Base-by-base conservation (phyloP, 2,797 vertebrate genomes). In the Rhinophrynus dorsalis region DNA sequence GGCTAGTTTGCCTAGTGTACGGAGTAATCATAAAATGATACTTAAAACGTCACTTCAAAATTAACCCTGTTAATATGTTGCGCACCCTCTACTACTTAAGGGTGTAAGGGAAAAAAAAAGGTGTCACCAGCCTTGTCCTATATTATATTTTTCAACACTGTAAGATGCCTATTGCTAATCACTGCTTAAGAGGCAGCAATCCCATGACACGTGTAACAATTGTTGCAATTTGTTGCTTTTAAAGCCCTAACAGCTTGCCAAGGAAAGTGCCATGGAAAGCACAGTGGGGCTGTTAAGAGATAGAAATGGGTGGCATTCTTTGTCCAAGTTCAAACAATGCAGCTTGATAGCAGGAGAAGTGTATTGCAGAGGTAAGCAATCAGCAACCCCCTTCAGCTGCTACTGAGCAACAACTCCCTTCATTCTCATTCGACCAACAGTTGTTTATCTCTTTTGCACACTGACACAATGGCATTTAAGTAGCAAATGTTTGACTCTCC, bases 91-190 rank as follows among this genome's bases (percentile, higher is more conserved):
- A 12, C 15, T 4, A 52, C 13, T 1, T 2, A 30, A n/a, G n/a
- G n/a, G n/a, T n/a, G n/a, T n/a, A n/a, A n/a, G n/a, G n/a, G n/a
- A n/a, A n/a, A n/a, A n/a, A n/a, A n/a, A 33, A 15, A 38, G 15
- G 29, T 29, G 10, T 33, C 54, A 42, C 13, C 11, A 1, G 12
- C 11, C 17, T 38, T 47, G 20, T 45, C 61, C 44, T 6, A 12
- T 52, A 26, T 38, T 26, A 52, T 7, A 35, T 56, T 59, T 58
- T 58, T 66, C 12, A 21, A 54, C 42, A 58, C 24, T 42, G 30
- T 57, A 26, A 33, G 50, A 58, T 69, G 67, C 67, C 67, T 61
- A 58, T 58, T 69, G 57, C 67, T 69, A 69, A 69, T 69, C 67
- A 69, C 67, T 69, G 33, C 57, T 69, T 62, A 69, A 69, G 48